Evolutionary conservation across 2,113 vertebrate genomes (phyloP), one percentile per base, ranked within the genome.

Genomic region (Phoxinus phoxinus): DNA sequence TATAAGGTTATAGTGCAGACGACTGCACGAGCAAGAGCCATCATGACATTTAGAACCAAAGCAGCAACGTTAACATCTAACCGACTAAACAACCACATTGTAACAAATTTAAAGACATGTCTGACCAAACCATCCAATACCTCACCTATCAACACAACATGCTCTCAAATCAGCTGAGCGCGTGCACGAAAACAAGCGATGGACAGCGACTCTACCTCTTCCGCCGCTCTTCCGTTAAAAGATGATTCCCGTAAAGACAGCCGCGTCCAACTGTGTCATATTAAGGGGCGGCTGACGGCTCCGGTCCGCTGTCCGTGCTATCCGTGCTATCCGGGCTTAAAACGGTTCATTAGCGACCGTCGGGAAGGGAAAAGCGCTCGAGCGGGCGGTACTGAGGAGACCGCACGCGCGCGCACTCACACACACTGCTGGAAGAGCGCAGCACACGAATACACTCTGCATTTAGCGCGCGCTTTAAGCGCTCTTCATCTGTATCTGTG

Each of bases 141-240:
- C 25, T 82, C 51, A 19, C 27, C 46, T 32, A 53, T 71, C 30
- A 56, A 72, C 30, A 83, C 48, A 83, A 83, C 46, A 51, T 69
- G 44, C 80, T 51, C 46, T 83, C 67, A 83, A 32, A 83, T 58
- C 81, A 83, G 81, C 81, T 83, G 80, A 69, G 63, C 80, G 81
- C 48, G 61, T 41, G 81, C 67, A 25, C 51, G 65, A 83, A 58
- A 72, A 53, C 63, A 82, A 71, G 81, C 48, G 76, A 41, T 61
- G 56, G 56, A 59, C 76, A 79, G 56, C 32, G 81, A 83, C 81
- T 83, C 30, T 83, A 83, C 81, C 81, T 83, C 67, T 72, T 58
- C 25, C 37, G 61, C 37, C 23, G 76, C 76, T 79, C 53, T 23
- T 61, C 51, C 74, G 63, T 51, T n/a, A 51, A 51, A 82, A 67